These are phyloP conservation scores for Camelus dromedarius DNA, from an alignment of 2,113 vertebrate genomes.

Conservation along the genomic window DNA sequence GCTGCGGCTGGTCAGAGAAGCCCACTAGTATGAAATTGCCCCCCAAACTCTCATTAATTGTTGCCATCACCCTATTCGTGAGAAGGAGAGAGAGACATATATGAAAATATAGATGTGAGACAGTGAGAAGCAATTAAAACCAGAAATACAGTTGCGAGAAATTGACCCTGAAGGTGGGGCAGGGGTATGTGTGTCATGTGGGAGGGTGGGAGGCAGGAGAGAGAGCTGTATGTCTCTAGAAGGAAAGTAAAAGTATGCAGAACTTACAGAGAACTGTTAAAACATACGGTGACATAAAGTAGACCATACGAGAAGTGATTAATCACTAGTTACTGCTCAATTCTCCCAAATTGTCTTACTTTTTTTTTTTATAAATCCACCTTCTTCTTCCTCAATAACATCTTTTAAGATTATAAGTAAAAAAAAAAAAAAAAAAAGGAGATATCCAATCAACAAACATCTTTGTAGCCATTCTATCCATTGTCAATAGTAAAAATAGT, in stretches of 20 bases:
- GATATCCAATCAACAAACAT: background rate
- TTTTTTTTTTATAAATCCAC: background rate
- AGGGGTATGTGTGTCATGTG: background rate
- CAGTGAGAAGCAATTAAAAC: background rate
- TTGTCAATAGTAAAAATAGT: background rate
- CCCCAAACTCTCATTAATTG: slow-evolving; percentile 9
- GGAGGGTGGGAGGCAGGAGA: too few species aligned
- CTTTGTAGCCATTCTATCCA: background rate
- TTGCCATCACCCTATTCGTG: background rate
- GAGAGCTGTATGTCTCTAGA: background rate
- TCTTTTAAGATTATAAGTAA: background rate
- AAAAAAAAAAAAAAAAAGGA: background rate
- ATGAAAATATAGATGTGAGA: background rate
- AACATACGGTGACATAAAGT: background rate
- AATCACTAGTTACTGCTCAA: background rate
- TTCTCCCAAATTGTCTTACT: background rate
- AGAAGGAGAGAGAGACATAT: background rate
- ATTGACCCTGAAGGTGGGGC: background rate
- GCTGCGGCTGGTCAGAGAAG: slow-evolving; percentile 60
- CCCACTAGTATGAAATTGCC: slow-evolving; percentile 60
- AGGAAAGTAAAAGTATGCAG: background rate
- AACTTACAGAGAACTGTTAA: background rate
- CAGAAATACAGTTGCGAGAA: background rate
- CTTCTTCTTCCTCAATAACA: background rate
- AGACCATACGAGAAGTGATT: background rate